Evolutionary conservation across 1,140 invertebrate genomes (phyloP).

Genomic region (Cardiocondyla obscurior): DNA sequence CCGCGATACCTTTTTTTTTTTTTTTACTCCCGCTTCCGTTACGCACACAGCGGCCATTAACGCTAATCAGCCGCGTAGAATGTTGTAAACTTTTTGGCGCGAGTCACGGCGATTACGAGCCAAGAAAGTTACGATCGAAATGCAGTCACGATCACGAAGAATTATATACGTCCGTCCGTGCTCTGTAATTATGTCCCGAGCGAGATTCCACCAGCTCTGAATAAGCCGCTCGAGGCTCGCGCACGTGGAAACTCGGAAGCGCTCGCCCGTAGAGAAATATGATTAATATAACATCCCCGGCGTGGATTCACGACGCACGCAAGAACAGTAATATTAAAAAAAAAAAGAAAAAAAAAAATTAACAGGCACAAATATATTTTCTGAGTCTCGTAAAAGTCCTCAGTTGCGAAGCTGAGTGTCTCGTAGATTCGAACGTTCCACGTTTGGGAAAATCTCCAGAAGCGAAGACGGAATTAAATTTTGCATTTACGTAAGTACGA

Average conservation of each 20-base stretch:
- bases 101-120: conserved; percentile 18
- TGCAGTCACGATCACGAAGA: conserved; percentile 39
- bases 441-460: too few relatives aligned
- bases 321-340: background rate
- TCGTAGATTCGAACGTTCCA: too few relatives aligned
- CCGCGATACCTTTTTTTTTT: background rate
- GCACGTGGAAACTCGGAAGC: conserved; percentile 19
- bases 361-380: too few relatives aligned
- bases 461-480: too few relatives aligned
- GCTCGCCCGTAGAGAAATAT: background rate
- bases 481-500: too few relatives aligned
- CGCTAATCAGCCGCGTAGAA: conserved; percentile 37
- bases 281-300: background rate
- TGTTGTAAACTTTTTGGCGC: conserved; percentile 40
- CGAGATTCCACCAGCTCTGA: conserved; percentile 43
- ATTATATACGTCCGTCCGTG: conserved; percentile 30
- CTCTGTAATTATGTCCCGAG: conserved; percentile 53
- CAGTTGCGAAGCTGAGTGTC: too few relatives aligned
- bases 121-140: conserved; percentile 49
- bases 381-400: too few relatives aligned
- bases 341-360: background rate
- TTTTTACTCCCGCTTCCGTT: background rate
- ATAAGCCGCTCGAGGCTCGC: conserved; percentile 45
- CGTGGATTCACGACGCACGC: background rate
- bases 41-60: conserved; percentile 6